phyloP scores from a whole-genome alignment of 2,888 invertebrate species.

The Podotricha telesiphe region DNA sequence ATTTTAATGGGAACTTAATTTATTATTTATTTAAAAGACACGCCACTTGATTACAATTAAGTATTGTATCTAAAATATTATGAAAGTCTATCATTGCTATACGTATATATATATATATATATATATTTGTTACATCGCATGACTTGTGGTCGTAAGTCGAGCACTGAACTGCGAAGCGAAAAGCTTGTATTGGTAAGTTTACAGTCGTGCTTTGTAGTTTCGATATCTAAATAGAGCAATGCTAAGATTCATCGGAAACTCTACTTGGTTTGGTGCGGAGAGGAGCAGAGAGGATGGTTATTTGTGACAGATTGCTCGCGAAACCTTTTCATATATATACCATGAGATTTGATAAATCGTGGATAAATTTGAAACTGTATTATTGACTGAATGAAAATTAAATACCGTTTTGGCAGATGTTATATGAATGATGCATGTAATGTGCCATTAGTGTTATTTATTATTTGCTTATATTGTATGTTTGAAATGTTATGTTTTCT shows the following conservation, averaged over 20 bases:
- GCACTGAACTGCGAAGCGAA: background rate
- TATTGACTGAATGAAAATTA: background rate
- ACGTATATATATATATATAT: background rate
- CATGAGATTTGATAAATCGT: conserved; percentile 5
- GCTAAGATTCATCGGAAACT: conserved; percentile 25
- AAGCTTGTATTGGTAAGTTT: conserved; percentile 12
- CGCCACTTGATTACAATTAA: conserved; percentile 3
- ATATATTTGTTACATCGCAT: conserved; percentile 1
- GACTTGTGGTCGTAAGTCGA: conserved; percentile 19
- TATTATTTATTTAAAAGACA: conserved; percentile 13
- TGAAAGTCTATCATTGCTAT: background rate
- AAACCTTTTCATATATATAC: conserved; percentile 18
- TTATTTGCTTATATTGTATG: background rate
- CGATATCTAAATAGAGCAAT: conserved; percentile 31
- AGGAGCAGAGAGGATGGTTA: conserved; percentile 12
- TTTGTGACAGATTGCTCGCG: conserved; percentile 42
- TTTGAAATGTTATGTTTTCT: background rate
- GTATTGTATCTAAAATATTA: conserved; percentile 15
- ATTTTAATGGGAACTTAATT: conserved; percentile 9
- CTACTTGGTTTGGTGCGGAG: background rate
- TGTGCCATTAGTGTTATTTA: background rate
- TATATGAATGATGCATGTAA: too few species aligned
- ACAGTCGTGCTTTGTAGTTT: conserved; percentile 21
- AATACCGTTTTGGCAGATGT: background rate
- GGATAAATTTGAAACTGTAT: background rate